Evolutionary conservation across 2,888 invertebrate genomes (phyloP), one percentile per base, ranked within the genome.

Genomic region (Hermaeophaga mercurialis): DNA sequence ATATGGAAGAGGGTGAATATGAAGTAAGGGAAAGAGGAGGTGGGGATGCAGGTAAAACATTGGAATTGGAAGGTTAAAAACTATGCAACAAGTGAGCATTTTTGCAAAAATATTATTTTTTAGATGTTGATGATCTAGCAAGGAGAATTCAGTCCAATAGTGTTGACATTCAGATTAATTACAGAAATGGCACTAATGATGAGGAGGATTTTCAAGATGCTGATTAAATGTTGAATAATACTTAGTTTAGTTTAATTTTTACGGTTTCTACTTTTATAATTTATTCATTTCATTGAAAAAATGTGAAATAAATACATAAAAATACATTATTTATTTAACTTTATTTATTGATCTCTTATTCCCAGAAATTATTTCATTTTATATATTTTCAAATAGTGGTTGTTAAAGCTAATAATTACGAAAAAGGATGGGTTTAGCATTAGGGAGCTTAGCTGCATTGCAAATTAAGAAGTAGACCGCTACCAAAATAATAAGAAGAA

Each of bases 161-260:
- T 15, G 76, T 79, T 52, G 73, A 76, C 46, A 66, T 75, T 31
- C 59, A 62, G 34, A 63, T 71, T 41, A 75, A 75, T 52, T 64
- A 67, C 38, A 65, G 65, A 50, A 74, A 73, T 63, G 76, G 74
- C 26, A 68, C 66, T 6, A 63, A 62, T 55, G 70, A 73, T 14
- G 79, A 79, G 22, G 80, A 81, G 66, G 77, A 83, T 64, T 84
- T 84, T 68, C 83, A 84, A 74, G 84, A 84, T 71, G 84, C 84
- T 22, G 84, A 84, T 68, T 81, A 79, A 73, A 54, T 22, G 24
- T 26, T 46, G 3, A 15, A 15, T 31, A n/a, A n/a, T 31, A 28
- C 19, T 19, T 41, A 38, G 11, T 48, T 17, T 39, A 46, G 12
- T 18, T 41, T 44, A 43, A 2, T 44, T n/a, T 48, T 38, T 44